These are phyloP conservation scores for Drosophila aff. DNA, from an alignment of 1,140 invertebrate genomes.

Conservation along the genomic window DNA sequence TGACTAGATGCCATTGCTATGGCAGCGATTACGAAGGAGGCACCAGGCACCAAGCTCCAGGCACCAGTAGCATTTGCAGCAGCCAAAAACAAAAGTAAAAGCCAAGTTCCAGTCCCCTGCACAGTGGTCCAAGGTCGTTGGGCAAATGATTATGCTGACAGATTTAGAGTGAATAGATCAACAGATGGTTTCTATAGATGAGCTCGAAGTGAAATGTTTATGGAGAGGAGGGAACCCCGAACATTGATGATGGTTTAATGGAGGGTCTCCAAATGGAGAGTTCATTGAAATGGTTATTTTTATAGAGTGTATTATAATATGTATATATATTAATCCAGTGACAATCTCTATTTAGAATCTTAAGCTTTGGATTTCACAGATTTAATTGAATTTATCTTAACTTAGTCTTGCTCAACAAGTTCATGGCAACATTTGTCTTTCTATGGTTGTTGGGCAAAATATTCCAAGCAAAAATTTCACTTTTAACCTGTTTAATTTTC, in stretches of 20 bases:
- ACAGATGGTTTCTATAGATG: slow-evolving; percentile 41
- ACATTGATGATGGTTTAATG: slow-evolving; percentile 31
- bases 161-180: slow-evolving; percentile 44
- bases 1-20: slow-evolving; percentile 54
- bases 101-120: slow-evolving; percentile 10
- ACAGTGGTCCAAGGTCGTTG: slow-evolving; percentile 55
- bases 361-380: not conserved
- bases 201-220: slow-evolving; percentile 26
- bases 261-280: slow-evolving; percentile 4
- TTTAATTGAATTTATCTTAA: not conserved
- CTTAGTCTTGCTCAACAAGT: not conserved
- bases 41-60: slow-evolving; percentile 6
- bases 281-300: not conserved
- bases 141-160: slow-evolving; percentile 29
- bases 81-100: slow-evolving; percentile 22
- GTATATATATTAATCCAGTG: not conserved
- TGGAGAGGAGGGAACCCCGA: slow-evolving; percentile 3
- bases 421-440: not conserved
- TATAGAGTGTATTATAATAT: not conserved
- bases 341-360: not conserved
- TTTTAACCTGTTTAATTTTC: not conserved
- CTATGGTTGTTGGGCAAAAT: no score
- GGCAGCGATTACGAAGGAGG: slow-evolving; percentile 46
- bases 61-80: slow-evolving; percentile 17
- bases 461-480: no score